These are phyloP conservation scores for Rhogogaster chlorosoma DNA, from an alignment of 2,888 invertebrate genomes.

Conservation along the genomic window DNA sequence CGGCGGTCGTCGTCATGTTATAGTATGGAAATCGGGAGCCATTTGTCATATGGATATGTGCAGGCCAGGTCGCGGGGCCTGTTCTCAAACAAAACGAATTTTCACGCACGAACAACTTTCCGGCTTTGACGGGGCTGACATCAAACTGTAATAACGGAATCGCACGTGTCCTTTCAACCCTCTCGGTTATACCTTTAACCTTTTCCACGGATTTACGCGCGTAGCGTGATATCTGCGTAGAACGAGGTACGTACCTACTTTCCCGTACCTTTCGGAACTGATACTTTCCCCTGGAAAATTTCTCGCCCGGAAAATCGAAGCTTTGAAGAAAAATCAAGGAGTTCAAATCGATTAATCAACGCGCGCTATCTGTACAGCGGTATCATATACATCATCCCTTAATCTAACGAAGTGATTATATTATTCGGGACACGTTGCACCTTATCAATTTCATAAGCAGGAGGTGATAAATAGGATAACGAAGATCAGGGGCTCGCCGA, in stretches of 20 bases:
- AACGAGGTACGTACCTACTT: not conserved
- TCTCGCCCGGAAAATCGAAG: too few species aligned
- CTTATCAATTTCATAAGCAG: conserved; percentile 33
- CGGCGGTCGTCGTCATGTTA: not conserved
- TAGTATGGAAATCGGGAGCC: conserved; percentile 29
- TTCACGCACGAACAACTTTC: conserved; percentile 39
- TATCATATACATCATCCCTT: not conserved
- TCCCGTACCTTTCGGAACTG: too few species aligned
- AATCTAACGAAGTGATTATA: not conserved
- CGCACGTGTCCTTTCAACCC: not conserved
- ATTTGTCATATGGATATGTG: conserved; percentile 17
- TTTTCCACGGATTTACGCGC: not conserved
- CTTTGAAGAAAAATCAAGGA: too few species aligned
- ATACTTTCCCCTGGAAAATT: too few species aligned
- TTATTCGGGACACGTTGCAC: conserved; percentile 12
- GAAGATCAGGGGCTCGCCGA: not conserved
- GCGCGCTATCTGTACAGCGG: not conserved
- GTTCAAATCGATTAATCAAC: not conserved
- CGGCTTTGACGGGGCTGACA: conserved; percentile 10
- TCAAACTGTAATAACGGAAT: conserved; percentile 41
- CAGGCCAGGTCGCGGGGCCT: not conserved
- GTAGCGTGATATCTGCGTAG: not conserved
- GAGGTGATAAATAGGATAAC: not conserved
- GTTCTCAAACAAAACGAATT: conserved; percentile 46
- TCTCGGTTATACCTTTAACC: not conserved